phyloP scores from a whole-genome alignment of 2,888 invertebrate genomes.

The Hydrotaea diabolus region DNA sequence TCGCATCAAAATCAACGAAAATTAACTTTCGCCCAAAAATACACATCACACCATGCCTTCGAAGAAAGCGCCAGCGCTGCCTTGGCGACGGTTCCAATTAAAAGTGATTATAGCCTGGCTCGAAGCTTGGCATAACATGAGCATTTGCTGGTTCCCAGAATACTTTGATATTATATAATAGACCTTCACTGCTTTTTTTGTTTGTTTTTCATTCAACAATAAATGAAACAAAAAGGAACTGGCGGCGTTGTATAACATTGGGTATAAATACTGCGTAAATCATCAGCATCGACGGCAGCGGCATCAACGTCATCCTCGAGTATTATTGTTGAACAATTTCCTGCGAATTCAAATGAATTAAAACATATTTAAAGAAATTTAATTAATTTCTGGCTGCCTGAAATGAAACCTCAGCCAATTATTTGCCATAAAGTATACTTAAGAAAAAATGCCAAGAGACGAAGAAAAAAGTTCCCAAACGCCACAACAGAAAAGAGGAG shows the following conservation, averaged over 20 bases:
- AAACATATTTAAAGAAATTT: neutral
- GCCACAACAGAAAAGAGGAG: neutral
- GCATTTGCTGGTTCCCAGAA: neutral
- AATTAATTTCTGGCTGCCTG: neutral
- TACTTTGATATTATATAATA: neutral
- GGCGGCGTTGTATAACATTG: neutral
- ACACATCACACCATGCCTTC: neutral
- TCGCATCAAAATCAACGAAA: slow-evolving; percentile 1
- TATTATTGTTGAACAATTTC: neutral
- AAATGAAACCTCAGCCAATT: neutral
- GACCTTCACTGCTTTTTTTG: neutral
- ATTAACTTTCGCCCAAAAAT: slow-evolving; percentile 3
- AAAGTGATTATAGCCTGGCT: neutral
- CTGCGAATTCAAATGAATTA: neutral
- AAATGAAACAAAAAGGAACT: too few relatives aligned
- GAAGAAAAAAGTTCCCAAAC: neutral
- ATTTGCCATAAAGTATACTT: neutral
- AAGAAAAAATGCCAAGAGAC: neutral
- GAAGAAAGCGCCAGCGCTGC: neutral
- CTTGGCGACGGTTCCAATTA: slow-evolving; percentile 1
- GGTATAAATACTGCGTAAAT: neutral
- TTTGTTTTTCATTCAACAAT: neutral
- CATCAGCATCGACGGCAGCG: neutral
- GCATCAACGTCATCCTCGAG: neutral
- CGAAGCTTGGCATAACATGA: neutral